Conservation (phyloP, 2,888 invertebrate genomes). For the Ectropis crepuscularia region DNA sequence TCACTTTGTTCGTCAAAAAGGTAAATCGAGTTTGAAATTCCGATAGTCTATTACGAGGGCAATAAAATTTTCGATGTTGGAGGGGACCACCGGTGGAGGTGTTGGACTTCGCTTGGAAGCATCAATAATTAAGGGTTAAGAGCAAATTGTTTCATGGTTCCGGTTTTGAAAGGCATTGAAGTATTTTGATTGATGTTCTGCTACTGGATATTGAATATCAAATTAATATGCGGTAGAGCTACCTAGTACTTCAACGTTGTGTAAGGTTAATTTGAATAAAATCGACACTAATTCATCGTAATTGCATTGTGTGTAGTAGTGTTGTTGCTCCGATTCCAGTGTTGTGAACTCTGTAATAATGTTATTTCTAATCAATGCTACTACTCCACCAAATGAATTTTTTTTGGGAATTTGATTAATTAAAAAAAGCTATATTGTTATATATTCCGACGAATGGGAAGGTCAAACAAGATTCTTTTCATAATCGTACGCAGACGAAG, state of each 20-base stretch:
- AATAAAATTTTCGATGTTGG: constrained; percentile 44
- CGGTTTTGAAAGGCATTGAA: constrained; percentile 54
- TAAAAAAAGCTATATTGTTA: too few relatives aligned
- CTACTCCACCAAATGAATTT: too few relatives aligned
- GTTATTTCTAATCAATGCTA: too few relatives aligned
- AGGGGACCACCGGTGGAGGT: constrained; percentile 56
- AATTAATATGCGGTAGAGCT: constrained; percentile 37
- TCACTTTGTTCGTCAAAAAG: constrained; percentile 31
- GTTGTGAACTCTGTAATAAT: too few relatives aligned
- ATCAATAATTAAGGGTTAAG: constrained; percentile 65
- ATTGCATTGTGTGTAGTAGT: not conserved
- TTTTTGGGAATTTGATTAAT: too few relatives aligned
- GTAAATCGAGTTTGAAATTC: constrained; percentile 31
- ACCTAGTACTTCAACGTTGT: constrained; percentile 27
- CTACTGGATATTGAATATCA: constrained; percentile 35
- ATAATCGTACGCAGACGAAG: too few relatives aligned
- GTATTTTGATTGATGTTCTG: constrained; percentile 41
- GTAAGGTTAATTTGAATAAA: constrained; percentile 28
- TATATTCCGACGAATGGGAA: too few relatives aligned
- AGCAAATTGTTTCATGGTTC: constrained; percentile 65
- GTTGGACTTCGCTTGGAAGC: constrained; percentile 46
- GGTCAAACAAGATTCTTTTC: too few relatives aligned
- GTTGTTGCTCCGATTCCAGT: too few relatives aligned
- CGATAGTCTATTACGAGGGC: constrained; percentile 36
- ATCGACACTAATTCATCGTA: constrained; percentile 1